Evolutionary conservation across 1,140 invertebrate species (phyloP), one percentile per base, ranked within the genome.

Genomic region (Orius insidiosus): DNA sequence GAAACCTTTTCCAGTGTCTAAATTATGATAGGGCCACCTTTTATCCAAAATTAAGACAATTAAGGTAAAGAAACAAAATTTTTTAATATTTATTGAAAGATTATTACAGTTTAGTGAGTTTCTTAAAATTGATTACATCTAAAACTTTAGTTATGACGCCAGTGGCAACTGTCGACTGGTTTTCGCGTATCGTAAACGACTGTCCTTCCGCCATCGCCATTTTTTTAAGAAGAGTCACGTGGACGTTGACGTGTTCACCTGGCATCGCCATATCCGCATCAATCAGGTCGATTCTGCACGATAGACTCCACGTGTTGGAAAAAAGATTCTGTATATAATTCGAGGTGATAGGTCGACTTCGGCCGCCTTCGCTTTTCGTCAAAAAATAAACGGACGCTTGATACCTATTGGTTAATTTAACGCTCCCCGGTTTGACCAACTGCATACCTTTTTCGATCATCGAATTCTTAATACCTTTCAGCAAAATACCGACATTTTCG

Each of bases 361-460:
- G 63, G 0, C 88, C 89, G 2, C 89, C 88, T 68, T 96, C 92
- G 11, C 65, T 65, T 54, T 71, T 68, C 0, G 70, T 65, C 35
- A 95, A 58, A 47, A 94, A 72, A 63, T 95, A 95, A 37, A 94
- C 69, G 51, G 80, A 78, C n/a, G 78, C 85, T 59, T 80, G 76
- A 57, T 78, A 87, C 57, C 78, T 75, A 62, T 94, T 95, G 42
- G 70, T 74, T 14, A 81, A 62, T 38, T 58, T 62, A 42, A 75
- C 60, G n/a, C 70, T 72, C 14, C 74, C 75, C 1, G 63, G 60
- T n/a, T 75, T 74, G 54, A 75, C 77, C 0, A 94, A 56, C 4
- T 87, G 59, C 83, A 90, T 88, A 1, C 90, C 90, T 36, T 78
- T 72, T 48, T 78, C 66, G 0, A 95, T 69, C 19, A 66, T 61